Evolutionary conservation across 2,797 vertebrate genomes (phyloP), one percentile per base, ranked within the genome.

Genomic region (Clarias pachynema): DNA sequence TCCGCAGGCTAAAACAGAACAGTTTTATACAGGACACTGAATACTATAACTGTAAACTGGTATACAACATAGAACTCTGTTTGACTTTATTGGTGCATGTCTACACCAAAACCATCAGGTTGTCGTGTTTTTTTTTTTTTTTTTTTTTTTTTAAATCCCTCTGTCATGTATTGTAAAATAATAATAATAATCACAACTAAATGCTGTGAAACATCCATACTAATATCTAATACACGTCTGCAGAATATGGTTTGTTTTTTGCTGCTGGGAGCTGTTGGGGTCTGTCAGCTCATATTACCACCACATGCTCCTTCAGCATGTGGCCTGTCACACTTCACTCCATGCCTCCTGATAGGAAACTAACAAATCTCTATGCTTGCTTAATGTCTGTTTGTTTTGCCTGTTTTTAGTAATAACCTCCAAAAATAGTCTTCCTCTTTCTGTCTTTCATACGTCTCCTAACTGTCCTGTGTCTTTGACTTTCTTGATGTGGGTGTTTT

Each of bases 231-330:
- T 31, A 59, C 12, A 86, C 82, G 83, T 73, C 85, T 78, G 44
- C 73, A 77, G 60, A 5, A 20, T 9, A 26, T 14, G 63, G 73
- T 86, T 85, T 63, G 63, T 68, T 85, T 87, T 89, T 81, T 90
- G 89, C 79, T 60, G 83, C 83, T 79, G 85, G 83, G 22, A 66
- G 63, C 85, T 86, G 56, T 66, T 82, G 84, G 40, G 14, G 91
- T 92, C 93, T 85, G 89, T 85, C 91, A 91, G 6, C 94, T 96
- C 94, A 91, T 92, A 90, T 96, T 96, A 94, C 95, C 91, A 84
- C 87, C 92, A 90, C 93, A 91, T 90, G 63, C 72, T 88, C 87
- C 91, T 93, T 92, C 92, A 93, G 91, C 87, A 91, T 93, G 91
- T 92, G 90, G 91, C 91, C 90, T 89, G 80, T 8, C 82, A 91